Conservation (phyloP, 2,113 vertebrate species). For the Amphilophus citrinellus region DNA sequence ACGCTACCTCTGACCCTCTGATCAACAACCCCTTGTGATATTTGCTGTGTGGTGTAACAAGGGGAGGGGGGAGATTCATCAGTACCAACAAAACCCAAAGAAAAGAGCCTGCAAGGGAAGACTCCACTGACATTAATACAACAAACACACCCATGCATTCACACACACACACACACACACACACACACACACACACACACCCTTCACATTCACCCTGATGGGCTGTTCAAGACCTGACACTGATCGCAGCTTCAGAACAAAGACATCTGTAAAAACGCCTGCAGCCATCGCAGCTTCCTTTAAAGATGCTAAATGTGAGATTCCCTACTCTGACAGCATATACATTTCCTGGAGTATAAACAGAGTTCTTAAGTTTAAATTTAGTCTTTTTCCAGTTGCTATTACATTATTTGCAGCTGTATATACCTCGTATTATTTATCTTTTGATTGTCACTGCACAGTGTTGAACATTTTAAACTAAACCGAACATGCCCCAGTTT, state of each 20-base stretch:
- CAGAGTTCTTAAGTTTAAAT: background rate
- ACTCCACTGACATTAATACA: conserved; percentile 22
- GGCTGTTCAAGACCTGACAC: background rate
- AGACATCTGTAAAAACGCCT: background rate
- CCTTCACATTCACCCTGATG: conserved; percentile 1
- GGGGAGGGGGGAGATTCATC: background rate
- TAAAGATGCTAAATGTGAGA: background rate
- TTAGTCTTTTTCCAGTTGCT: background rate
- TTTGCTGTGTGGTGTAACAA: conserved; percentile 52
- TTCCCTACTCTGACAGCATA: conserved; percentile 3
- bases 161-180: background rate
- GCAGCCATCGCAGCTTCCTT: background rate
- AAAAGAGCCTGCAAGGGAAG: conserved; percentile 43
- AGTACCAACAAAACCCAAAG: conserved; percentile 50
- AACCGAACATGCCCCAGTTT: background rate
- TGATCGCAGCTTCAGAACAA: background rate
- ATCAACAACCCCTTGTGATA: conserved; percentile 57
- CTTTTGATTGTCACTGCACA: background rate
- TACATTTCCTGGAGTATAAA: background rate
- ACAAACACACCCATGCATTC: background rate
- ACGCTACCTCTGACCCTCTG: conserved; percentile 60
- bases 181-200: conserved; percentile 3
- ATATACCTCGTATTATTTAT: background rate
- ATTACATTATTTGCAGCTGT: background rate
- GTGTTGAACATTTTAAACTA: background rate